Conservation (phyloP, 2,888 invertebrate species). For the Eledona agricola region DNA sequence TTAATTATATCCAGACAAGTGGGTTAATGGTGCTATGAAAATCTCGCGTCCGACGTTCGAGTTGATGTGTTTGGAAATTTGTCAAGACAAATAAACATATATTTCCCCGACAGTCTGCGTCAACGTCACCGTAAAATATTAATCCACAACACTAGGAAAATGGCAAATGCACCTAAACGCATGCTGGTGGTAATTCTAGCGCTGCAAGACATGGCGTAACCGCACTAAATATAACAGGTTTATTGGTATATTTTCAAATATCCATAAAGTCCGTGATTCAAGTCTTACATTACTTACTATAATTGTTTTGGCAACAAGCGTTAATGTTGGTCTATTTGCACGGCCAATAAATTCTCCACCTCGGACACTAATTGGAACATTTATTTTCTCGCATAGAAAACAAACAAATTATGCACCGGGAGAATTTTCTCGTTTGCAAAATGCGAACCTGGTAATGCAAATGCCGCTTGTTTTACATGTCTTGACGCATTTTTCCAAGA, state of each 20-base stretch:
- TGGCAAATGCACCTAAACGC: conserved; percentile 34
- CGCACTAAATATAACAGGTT: conserved; percentile 34
- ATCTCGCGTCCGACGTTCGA: background rate
- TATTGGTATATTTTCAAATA: conserved; percentile 35
- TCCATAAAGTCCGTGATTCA: conserved; percentile 33
- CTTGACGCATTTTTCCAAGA: too few relatives aligned
- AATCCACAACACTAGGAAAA: conserved; percentile 13
- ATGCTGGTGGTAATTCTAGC: conserved; percentile 39
- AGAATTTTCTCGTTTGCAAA: conserved; percentile 17
- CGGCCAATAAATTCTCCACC: conserved; percentile 33
- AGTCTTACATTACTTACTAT: conserved; percentile 42
- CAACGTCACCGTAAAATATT: conserved; percentile 4
- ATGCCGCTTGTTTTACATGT: too few relatives aligned
- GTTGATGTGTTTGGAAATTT: conserved; percentile 25
- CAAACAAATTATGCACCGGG: conserved; percentile 32
- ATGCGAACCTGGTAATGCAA: too few relatives aligned
- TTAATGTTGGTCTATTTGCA: conserved; percentile 39
- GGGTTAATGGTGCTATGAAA: conserved; percentile 13
- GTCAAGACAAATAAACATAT: conserved; percentile 23
- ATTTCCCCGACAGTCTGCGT: conserved; percentile 5
- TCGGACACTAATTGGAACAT: conserved; percentile 39
- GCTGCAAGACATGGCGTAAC: conserved; percentile 36
- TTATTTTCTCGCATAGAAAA: conserved; percentile 34
- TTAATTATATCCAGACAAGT: conserved; percentile 6
- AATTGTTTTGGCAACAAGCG: conserved; percentile 42